Conservation (phyloP, 2,888 invertebrate genomes). For the Furcula furcula region DNA sequence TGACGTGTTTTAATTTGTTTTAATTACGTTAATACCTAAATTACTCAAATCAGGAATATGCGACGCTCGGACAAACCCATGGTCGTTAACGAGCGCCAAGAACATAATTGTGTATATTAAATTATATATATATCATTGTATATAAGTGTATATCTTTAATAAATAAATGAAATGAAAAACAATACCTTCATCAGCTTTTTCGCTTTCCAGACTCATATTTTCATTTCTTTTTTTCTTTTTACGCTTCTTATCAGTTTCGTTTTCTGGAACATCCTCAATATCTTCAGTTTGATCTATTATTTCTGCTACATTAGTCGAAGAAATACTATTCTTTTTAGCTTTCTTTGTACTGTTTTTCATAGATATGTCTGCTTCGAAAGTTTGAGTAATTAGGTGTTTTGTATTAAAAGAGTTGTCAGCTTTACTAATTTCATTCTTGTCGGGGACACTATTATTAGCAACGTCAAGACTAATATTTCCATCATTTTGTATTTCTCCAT, state of each 20-base stretch:
- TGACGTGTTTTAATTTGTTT: no score
- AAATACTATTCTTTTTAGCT: slow-evolving; percentile 26
- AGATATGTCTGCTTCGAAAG: slow-evolving; percentile 1
- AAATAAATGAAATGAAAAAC: no score
- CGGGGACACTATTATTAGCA: slow-evolving; percentile 14
- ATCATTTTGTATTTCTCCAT: no score
- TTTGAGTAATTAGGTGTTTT: not conserved
- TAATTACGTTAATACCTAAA: no score
- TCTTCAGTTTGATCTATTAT: slow-evolving; percentile 6
- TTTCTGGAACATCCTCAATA: slow-evolving; percentile 1
- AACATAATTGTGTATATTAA: no score
- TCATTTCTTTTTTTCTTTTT: slow-evolving; percentile 23
- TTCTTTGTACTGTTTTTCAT: slow-evolving; percentile 33
- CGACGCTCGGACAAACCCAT: no score
- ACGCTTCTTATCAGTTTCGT: slow-evolving; percentile 20
- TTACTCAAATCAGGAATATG: no score
- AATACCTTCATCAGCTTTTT: no score
- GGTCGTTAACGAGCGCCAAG: no score
- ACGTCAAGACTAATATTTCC: not conserved
- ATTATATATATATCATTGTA: no score
- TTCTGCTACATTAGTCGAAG: not conserved
- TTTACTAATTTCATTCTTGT: slow-evolving; percentile 28
- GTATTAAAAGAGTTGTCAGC: not conserved
- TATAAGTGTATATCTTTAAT: no score
- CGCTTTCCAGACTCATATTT: no score